Base-by-base conservation (phyloP, 1,140 invertebrate species). In the Leptinotarsa undecemlineata region DNA sequence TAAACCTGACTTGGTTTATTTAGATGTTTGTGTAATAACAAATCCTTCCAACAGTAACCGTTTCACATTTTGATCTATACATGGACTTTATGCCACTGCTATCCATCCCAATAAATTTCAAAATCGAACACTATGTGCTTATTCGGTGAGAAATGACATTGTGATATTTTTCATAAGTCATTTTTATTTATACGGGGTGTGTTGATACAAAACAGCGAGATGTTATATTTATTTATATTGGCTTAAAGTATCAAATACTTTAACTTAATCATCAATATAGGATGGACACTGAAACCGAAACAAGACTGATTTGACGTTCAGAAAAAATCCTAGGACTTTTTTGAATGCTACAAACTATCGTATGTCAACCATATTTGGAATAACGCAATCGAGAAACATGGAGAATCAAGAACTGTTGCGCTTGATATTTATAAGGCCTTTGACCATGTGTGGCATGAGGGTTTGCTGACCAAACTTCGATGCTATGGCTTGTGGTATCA, bases 21-120 rank as follows among this genome's bases (percentile, higher is more conserved):
- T 80, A 81, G 78, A 81, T 81, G 80, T 81, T 81, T 78, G 75
- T 72, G 76, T 79, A 73, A 76, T 80, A 79, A 79, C 78, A 78
- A 79, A 78, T 79, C 77, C 74, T 78, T 21, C 74, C 71, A 75
- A 76, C 74, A 73, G 74, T 73, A 66, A 68, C 71, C 48, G 57
- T 73, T 68, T 68, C 66, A 51, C 71, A 66, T 67, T 64, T 66
- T 72, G 69, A 71, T 62, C 69, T 71, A 60, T 23, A 23, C 48
- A 42, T 17, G 23, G 17, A 64, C 67, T 48, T 42, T 42, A 68
- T 26, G 67, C 42, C 21, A 42, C 67, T 68, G 67, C 19, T 68
- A 68, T 68, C 14, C 17, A 48, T 42, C 15, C 15, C 42, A 17
- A 68, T 68, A 42, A 68, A 68, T 68, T 68, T 20, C n/a, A 19